Base-by-base conservation (phyloP, 2,888 invertebrate genomes). In the Anodontia alba region DNA sequence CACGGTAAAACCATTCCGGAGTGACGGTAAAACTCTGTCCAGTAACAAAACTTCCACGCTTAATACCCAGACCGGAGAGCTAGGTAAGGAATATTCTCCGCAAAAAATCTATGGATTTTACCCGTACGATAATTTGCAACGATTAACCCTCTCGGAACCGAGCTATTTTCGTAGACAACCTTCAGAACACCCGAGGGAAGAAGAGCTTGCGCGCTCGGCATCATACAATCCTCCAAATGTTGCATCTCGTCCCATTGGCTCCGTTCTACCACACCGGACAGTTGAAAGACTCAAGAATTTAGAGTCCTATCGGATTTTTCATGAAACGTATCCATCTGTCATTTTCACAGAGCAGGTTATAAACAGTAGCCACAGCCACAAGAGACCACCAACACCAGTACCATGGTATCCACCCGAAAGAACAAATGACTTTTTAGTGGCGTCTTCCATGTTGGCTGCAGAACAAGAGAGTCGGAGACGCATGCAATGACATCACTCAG, bases 341-440 rank as follows among this genome's bases (percentile, higher is more conserved):
- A 33, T 7, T 51, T 49, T 57, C 70, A n/a, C 31, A 49, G 7
- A 36, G 1, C 54, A 10, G 49, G 12, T 38, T 12, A 15, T 38
- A 7, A 15, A 17, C n/a, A n/a, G 36, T 33, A 20, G 26, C 36
- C 17, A 1, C 17, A 33, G 42, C 15, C 33, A 43, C 3, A 77
- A 42, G 1, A 71, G 83, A 23, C 78, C 80, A 43, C 83, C 80
- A 0, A 77, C 83, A 8, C 83, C 83, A 33, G 23, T 42, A 1
- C 77, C 82, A 5, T 85, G 85, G 85, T 76, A 62, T 33, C 82
- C 80, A 0, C 36, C 74, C 0, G 26, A 57, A 7, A 67, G 82
- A n/a, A 80, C 85, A 0, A 54, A 68, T n/a, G 85, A 85, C 71
- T 85, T 71, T 31, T 73, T 85, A 7, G 80, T 82, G 5, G 80